Evolutionary conservation across 2,113 vertebrate genomes (phyloP), one percentile per base, ranked within the genome.

Genomic region (Melanotaenia duboulayi): DNA sequence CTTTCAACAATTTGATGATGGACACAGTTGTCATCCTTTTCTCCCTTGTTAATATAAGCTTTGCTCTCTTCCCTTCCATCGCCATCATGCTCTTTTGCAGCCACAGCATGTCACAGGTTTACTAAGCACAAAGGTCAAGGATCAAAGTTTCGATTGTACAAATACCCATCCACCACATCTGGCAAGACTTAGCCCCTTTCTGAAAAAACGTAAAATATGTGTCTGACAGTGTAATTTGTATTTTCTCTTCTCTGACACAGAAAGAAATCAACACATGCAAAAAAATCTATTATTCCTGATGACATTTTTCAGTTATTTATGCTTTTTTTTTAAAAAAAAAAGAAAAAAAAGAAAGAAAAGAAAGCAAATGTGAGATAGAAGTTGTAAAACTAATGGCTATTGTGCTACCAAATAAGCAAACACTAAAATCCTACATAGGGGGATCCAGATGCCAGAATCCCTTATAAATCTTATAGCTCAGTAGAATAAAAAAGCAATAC

Each of bases 361-460:
- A 91, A 93, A 92, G 85, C 80, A 90, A 90, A 90, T 81, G 85
- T 91, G 90, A 83, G 84, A 90, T 51, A 78, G 76, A 54, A 64
- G 85, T 82, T 80, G 87, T 78, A 22, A 86, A 93, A 92, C 89
- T 93, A 93, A 94, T 91, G 86, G 83, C 88, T 93, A 92, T 88
- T 93, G 85, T 92, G 90, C 91, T 94, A 94, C 88, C 85, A 93
- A 92, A 93, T 92, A 92, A 92, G 91, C 91, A 93, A 92, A 92
- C 87, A 87, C 81, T 90, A 91, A 93, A 93, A 88, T 90, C 88
- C 87, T 93, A 94, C 85, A 88, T 82, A 91, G 82, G 83, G 87
- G 91, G 90, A 93, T 91, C 88, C 79, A 71, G 87, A 91, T 91
- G 91, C 85, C 92, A 91, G 88, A 92, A 92, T 93, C 92, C 89